A percentile compares a stretch with the other conserved stretches of the same genome.
Evolutionary conservation across 2,888 invertebrate genomes (phyloP).

Genomic region (Drosophila niveifrons): DNA sequence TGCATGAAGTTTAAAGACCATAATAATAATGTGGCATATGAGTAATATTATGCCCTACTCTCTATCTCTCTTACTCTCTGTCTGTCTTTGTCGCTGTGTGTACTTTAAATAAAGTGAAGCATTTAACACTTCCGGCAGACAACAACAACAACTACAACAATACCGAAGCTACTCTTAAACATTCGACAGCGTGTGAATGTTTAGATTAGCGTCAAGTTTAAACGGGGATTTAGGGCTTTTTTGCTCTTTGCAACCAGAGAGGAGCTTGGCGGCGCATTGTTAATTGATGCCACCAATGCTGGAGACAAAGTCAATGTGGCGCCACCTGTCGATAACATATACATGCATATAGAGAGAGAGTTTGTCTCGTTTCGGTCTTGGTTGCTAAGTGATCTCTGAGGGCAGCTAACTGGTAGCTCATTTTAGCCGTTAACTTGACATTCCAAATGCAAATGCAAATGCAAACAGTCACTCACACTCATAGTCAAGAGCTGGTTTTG

Average conservation of each 20-base stretch:
- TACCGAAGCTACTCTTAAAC: conserved; percentile 38
- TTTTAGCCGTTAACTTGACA: conserved; percentile 33
- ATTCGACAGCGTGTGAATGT: conserved; percentile 74
- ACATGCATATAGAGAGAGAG: neutral
- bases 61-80: conserved; percentile 13
- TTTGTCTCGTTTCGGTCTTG: neutral
- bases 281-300: conserved; percentile 20
- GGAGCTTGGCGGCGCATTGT: conserved; percentile 6
- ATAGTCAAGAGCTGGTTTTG: neutral
- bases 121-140: conserved; percentile 80
- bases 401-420: conserved; percentile 12
- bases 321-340: conserved; percentile 39
- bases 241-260: conserved; percentile 8
- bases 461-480: neutral
- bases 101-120: conserved; percentile 80
- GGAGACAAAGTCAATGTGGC: conserved; percentile 30
- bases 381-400: conserved; percentile 34
- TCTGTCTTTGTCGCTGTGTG: conserved; percentile 35
- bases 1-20: conserved; percentile 58
- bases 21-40: conserved; percentile 77
- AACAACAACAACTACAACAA: conserved; percentile 50
- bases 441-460: conserved; percentile 46
- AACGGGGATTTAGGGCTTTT: conserved; percentile 10
- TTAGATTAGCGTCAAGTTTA: conserved; percentile 47
- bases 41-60: conserved; percentile 58